Conservation (phyloP, 2,113 vertebrate species). For the Talpa occidentalis region DNA sequence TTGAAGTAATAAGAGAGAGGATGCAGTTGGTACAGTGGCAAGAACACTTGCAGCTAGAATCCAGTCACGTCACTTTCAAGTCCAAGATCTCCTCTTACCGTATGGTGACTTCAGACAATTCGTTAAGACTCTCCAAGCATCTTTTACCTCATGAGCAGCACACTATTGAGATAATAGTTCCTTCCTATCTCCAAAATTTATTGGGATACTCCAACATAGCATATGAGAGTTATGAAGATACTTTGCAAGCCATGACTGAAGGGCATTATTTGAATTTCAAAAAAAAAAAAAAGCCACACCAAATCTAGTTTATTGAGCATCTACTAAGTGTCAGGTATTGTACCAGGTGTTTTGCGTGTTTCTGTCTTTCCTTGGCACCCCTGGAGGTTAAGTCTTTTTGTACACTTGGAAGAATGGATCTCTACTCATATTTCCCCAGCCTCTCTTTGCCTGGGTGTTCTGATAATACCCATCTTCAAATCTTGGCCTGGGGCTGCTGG, state of each 20-base stretch:
- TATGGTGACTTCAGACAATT: not conserved
- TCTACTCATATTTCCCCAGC: not conserved
- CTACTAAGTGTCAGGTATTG: not conserved
- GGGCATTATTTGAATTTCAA: not conserved
- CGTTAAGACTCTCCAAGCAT: not conserved
- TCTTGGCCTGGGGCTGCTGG: not conserved
- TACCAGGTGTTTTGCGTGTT: not conserved
- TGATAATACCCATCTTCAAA: not conserved
- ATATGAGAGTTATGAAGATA: not conserved
- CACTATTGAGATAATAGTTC: not conserved
- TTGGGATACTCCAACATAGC: not conserved
- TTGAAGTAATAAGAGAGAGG: not conserved
- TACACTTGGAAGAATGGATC: not conserved
- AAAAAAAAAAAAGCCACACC: not conserved
- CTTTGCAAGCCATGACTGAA: not conserved
- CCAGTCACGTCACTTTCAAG: not conserved
- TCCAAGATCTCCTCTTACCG: not conserved
- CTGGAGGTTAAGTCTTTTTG: not conserved
- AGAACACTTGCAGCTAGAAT: not conserved
- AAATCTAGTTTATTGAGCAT: not conserved
- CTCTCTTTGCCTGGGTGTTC: not conserved
- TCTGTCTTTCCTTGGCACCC: not conserved
- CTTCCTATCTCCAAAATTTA: not conserved
- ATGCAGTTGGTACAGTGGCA: not conserved
- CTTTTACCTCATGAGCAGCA: not conserved